Base-by-base conservation (phyloP, 2,888 invertebrate species). In the Eustalomyia histrio region DNA sequence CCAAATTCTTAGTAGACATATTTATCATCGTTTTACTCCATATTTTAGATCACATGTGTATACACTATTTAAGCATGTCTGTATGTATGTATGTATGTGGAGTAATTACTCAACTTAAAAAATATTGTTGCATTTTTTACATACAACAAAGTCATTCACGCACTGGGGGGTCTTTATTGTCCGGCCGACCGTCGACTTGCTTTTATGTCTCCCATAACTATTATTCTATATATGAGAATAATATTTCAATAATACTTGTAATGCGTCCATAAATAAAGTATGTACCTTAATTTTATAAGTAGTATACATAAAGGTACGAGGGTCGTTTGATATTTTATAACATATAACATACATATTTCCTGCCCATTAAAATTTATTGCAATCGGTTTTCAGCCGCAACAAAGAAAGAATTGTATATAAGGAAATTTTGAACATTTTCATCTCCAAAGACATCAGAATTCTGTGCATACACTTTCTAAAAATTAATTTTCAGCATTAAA, bases 51-150 rank as follows among this genome's bases (percentile, higher is more conserved):
- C 33, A 65, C 58, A 43, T 43, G 9, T 47, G 29, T 43, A 7
- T 43, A 18, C 8, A 63, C 33, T 47, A n/a, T n/a, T 1, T 47
- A 16, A 57, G 10, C 12, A 14, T n/a, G 29, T 58, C 17, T 61
- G 16, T 58, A 29, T 61, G 16, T 67, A 18, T 58, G 61, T 33
- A 10, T 55, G 9, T 58, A 72, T 76, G 67, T 53, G 39, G 68
- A 64, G 68, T 76, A 80, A 80, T 80, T 80, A 80, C 76, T 76
- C 76, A 80, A 80, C 68, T 65, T 71, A 24, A 75, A 71, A 73
- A 67, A 29, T 55, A 78, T 78, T 79, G 50, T 67, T 79, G 67
- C 72, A 79, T 79, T 79, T 67, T 67, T 55, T 65, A 68, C 78
- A 67, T 67, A 79, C 67, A 76, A 73, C 57, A 73, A 63, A 68